Percentiles rank a stretch among this genome's conserved stretches.
These are phyloP conservation scores for Periplaneta americana DNA, from an alignment of 1,140 invertebrate species.

Conservation along the genomic window DNA sequence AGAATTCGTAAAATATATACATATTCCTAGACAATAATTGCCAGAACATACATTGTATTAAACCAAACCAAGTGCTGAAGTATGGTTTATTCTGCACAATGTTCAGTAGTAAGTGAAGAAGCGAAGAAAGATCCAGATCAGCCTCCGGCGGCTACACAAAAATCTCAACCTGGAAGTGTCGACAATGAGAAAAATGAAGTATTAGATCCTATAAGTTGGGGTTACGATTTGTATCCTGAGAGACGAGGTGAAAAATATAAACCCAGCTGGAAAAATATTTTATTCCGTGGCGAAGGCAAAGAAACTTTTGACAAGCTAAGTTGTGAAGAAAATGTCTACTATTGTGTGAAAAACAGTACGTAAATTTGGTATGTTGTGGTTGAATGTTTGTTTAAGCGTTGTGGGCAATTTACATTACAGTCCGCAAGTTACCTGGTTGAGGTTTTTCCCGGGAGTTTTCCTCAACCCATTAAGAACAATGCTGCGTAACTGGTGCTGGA, in stretches of 20 bases:
- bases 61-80: no score
- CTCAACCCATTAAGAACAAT: no score
- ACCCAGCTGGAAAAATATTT: conserved; percentile 45
- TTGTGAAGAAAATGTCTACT: conserved; percentile 76
- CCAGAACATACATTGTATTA: no score
- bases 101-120: neutral
- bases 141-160: neutral
- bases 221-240: conserved; percentile 84
- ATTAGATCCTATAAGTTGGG: conserved; percentile 33
- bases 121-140: neutral
- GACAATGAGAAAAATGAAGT: neutral
- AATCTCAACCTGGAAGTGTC: neutral
- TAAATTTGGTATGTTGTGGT: conserved; percentile 3
- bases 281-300: conserved; percentile 56
- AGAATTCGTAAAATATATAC: no score
- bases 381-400: no score
- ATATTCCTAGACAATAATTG: no score
- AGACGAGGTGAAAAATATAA: conserved; percentile 54
- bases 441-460: no score
- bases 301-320: conserved; percentile 64
- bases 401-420: no score
- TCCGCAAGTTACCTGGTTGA: no score
- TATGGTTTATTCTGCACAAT: neutral
- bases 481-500: no score
- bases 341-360: conserved; percentile 69